Conservation (phyloP, 2,797 vertebrate genomes). For the Mus minutoides region DNA sequence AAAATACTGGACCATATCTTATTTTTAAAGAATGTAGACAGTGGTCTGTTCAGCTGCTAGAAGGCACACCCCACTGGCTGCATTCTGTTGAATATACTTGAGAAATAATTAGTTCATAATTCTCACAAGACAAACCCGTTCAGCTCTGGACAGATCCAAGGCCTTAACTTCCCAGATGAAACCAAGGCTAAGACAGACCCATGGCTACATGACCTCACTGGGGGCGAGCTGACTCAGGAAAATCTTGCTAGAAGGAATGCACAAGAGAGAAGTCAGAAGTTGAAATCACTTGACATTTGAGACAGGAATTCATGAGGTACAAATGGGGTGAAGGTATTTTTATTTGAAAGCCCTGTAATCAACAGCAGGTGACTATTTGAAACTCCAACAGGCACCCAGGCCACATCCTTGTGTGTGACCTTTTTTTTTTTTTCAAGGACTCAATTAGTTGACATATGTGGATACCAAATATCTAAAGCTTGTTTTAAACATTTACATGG, state of each 20-base stretch:
- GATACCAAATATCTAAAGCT: conserved; percentile 17
- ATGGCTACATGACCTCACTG: not conserved
- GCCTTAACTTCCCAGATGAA: conserved; percentile 41
- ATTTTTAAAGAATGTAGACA: conserved; percentile 79
- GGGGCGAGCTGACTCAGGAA: not conserved
- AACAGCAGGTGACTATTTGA: not conserved
- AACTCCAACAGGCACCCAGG: not conserved
- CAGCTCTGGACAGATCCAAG: conserved; percentile 43
- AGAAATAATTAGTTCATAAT: conserved; percentile 66
- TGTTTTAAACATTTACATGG: conserved; percentile 53
- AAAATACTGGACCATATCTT: conserved; percentile 76
- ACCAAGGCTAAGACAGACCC: not conserved
- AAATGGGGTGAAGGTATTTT: not conserved
- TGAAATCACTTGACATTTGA: conserved; percentile 49
- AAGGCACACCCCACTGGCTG: conserved; percentile 72
- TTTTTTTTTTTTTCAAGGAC: not conserved
- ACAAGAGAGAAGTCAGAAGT: not conserved
- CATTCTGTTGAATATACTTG: conserved; percentile 59
- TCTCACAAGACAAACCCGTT: conserved; percentile 61
- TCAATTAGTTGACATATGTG: not conserved
- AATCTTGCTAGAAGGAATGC: not conserved
- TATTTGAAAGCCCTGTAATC: conserved; percentile 13
- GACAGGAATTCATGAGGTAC: not conserved
- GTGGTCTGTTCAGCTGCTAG: conserved; percentile 59
- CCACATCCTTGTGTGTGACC: not conserved